Base-by-base conservation (phyloP, 2,888 invertebrate species). In the Heterodera filipjevi region DNA sequence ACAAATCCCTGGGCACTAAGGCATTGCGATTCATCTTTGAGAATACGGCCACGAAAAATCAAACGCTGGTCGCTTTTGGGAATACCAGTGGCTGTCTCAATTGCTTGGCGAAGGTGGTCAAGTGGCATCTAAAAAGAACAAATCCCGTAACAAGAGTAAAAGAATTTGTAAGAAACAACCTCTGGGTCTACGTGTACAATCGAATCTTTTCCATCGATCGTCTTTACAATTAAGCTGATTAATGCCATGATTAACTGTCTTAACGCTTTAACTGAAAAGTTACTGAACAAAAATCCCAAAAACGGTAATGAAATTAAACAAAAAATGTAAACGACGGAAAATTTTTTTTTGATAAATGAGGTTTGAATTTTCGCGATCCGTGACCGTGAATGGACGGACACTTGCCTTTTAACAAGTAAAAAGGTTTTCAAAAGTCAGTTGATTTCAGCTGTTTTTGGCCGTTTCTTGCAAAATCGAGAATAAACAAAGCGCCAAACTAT, bases 1-100 rank as follows among this genome's bases (percentile, higher is more conserved):
- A 46, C 64, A 27, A 79, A 39, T 2, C 79, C 79, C 35, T 80
- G 71, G 30, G n/a, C 73, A 16, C 32, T 64, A 16, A 79, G 73
- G 14, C 66, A 64, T 10, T 27, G 27, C 33, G 66, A 53, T 27
- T 80, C 74, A 27, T 79, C 73, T 32, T 39, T 64, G 12, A 79
- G 49, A 33, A 68, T 35, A 30, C 70, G 64, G 49, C 79, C 79
- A 35, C 79, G 79, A 44, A 79, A 79, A 44, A 79, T 79, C n/a
- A 79, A 44, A 6, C 79, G 33, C 33, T 79, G 79, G 1, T 71
- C 39, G 8, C 72, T 80, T 16, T 49, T 46, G 16, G 64, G 33
- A 14, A 79, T 71, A 8, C 27, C 22, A 35, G 79, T 80, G 27
- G 49, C 46, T 35, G 33, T 64, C 19, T 72, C 71, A n/a, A 80